Conservation (phyloP, 2,797 vertebrate species). For the Eptatretus atami region DNA sequence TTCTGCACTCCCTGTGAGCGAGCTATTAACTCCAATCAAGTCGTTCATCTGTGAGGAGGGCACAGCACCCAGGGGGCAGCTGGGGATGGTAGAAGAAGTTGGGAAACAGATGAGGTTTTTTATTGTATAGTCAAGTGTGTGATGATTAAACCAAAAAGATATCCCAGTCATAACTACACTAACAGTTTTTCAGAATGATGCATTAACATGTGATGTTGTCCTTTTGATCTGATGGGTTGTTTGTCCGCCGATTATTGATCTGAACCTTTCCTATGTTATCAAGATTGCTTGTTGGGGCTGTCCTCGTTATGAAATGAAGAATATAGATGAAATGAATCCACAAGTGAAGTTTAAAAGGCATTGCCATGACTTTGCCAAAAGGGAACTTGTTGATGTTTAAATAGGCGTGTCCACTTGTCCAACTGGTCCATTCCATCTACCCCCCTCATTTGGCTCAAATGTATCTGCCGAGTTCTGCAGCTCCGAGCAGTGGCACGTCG, state of each 20-base stretch:
- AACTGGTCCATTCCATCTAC: background rate
- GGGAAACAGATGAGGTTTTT: background rate
- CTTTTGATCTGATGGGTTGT: too few species aligned
- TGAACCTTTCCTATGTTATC: too few species aligned
- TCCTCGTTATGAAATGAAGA: background rate
- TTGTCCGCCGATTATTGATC: too few species aligned
- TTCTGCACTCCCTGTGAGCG: slow-evolving; percentile 32
- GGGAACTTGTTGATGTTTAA: background rate
- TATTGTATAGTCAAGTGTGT: too few species aligned
- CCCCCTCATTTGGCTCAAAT: background rate
- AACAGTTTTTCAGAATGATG: too few species aligned
- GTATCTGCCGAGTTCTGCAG: background rate
- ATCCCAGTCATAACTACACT: too few species aligned
- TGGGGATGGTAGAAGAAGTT: slow-evolving; percentile 5
- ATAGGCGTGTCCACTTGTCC: background rate
- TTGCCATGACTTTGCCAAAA: background rate
- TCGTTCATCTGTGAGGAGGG: slow-evolving; percentile 41
- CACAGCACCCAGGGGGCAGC: slow-evolving; percentile 24
- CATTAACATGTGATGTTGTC: too few species aligned
- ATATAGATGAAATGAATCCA: too few species aligned
- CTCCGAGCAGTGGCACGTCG: background rate
- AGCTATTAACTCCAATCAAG: slow-evolving; percentile 58
- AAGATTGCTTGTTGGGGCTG: too few species aligned
- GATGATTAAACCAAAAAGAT: too few species aligned
- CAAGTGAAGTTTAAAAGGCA: too few species aligned